Evolutionary conservation across 1,140 invertebrate species (phyloP).

Genomic region (Bathynomus jamesi): DNA sequence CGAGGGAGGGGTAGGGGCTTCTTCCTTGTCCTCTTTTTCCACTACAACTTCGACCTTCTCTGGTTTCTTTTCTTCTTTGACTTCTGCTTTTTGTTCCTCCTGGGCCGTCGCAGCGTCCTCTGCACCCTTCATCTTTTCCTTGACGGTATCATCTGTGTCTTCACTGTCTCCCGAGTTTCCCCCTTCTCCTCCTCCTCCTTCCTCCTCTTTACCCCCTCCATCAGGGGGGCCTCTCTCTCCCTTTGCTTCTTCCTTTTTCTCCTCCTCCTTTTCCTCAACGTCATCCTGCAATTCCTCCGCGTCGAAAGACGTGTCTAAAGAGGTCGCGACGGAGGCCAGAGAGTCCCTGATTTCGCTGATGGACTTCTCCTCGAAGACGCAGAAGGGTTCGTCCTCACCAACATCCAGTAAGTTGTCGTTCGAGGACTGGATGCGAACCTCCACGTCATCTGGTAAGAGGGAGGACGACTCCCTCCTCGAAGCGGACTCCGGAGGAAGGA

Average conservation of each 20-base stretch:
- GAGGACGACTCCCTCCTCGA: background rate
- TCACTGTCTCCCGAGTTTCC: conserved; percentile 26
- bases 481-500: background rate
- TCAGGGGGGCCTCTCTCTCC: conserved; percentile 23
- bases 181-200: conserved; percentile 39
- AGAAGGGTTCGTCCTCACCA: conserved; percentile 28
- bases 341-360: conserved; percentile 34
- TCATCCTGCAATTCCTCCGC: conserved; percentile 31
- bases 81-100: conserved; percentile 2
- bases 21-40: background rate
- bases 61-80: background rate
- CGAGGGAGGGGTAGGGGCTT: no score
- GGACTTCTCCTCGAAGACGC: conserved; percentile 34
- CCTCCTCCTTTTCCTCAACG: conserved; percentile 13
- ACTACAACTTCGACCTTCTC: background rate
- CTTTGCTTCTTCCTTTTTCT: background rate
- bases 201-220: conserved; percentile 39
- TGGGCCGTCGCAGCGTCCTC: background rate
- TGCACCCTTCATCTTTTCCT: background rate
- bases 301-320: conserved; percentile 30
- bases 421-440: conserved; percentile 30
- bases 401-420: conserved; percentile 33
- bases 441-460: conserved; percentile 22
- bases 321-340: conserved; percentile 11
- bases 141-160: conserved; percentile 6